Evolutionary conservation across 1,140 invertebrate genomes (phyloP), one percentile per base, ranked within the genome.

Genomic region (Halotydeus destructor): DNA sequence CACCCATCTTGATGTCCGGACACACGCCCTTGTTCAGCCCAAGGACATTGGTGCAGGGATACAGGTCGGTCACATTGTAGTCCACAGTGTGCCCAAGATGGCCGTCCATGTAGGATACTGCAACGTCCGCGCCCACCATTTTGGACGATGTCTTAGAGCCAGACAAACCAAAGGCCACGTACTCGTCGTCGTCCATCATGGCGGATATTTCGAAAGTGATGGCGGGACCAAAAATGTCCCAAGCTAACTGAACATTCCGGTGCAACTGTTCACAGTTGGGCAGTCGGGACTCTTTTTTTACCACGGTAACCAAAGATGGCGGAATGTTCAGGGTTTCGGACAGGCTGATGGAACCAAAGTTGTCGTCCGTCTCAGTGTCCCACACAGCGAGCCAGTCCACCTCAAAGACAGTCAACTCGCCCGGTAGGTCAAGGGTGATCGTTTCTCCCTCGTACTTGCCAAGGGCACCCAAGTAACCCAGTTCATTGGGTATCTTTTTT

Each of bases 311-410:
- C 9, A 40, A 28, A 5, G 46, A 34, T 12, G 83, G 83, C 0
- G 84, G 84, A 2, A 91, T 79, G 51, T 86, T 79, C 43, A 88
- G 57, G 51, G 82, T 76, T 55, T 79, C 76, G 0, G 84, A 83
- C 41, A 91, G 81, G 47, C 72, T 65, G 1, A 88, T 81, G 49
- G 86, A 78, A 0, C 84, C 84, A 52, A 86, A 88, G 62, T 88
- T 88, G 50, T 86, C 78, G 9, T 55, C 75, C 65, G 6, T 82
- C 72, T 55, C 79, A 83, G 40, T 21, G 27, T 55, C 49, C 79
- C 80, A 91, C 0, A 89, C 72, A 0, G 77, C 68, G n/a, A 89
- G 61, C 80, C 81, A 89, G 55, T 88, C 78, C 38, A 91, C 82
- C 56, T 88, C 79, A 56, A 83, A 79, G 4, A 85, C 77, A 0